phyloP scores from a whole-genome alignment of 2,888 invertebrate species.

The Clivina fossor region DNA sequence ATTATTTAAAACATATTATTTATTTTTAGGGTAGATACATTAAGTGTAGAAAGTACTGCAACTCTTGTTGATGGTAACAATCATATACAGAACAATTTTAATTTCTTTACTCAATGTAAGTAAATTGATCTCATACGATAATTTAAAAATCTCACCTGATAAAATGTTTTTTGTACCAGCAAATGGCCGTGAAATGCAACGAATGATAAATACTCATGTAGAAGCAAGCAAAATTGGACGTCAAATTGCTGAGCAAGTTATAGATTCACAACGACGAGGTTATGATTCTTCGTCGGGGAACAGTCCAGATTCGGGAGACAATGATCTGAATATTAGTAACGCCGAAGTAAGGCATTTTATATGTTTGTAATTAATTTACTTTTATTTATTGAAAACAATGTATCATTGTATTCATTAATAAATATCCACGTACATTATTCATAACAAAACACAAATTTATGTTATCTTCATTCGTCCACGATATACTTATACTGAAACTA shows the following conservation, averaged over 20 bases:
- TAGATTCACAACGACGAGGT: constrained; percentile 62
- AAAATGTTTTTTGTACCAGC: constrained; percentile 41
- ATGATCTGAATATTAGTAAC: constrained; percentile 40
- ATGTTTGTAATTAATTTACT: neutral
- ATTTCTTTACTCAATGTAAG: constrained; percentile 60
- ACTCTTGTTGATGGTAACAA: constrained; percentile 52
- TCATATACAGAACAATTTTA: constrained; percentile 55
- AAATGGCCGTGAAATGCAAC: constrained; percentile 66
- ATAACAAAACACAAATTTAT: no score
- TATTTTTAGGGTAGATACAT: constrained; percentile 54
- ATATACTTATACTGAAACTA: no score
- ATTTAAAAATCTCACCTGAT: neutral
- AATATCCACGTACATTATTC: no score
- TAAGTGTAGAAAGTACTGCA: constrained; percentile 56
- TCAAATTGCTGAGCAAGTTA: constrained; percentile 78
- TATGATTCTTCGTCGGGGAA: constrained; percentile 56
- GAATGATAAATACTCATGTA: constrained; percentile 72
- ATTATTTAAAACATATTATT: no score
- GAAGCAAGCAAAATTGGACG: constrained; percentile 84
- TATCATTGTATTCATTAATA: no score
- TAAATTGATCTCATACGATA: constrained; percentile 13
- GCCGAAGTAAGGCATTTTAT: constrained; percentile 43
- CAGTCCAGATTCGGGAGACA: constrained; percentile 51
- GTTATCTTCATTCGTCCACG: no score
- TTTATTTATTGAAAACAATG: neutral